Base-by-base conservation (phyloP, 2,888 invertebrate species). In the Cybosia mesomella region DNA sequence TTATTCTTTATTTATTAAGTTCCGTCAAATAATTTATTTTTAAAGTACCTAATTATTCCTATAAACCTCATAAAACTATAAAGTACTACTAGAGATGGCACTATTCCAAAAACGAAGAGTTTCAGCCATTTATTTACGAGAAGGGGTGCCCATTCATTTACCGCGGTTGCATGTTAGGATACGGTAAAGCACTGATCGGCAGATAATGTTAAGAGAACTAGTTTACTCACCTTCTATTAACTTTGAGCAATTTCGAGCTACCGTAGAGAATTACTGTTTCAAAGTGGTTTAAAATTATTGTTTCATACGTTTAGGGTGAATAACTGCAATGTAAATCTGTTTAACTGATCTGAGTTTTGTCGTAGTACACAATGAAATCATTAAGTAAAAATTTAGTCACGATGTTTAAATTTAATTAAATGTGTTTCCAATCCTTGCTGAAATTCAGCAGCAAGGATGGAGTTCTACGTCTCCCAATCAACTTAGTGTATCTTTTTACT, bases 201-300 rank as follows among this genome's bases (percentile, higher is more conserved):
- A 49, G n/a, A 49, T 49, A 49, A 49, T 49, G 49, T 18, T 18
- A 49, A 49, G 49, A 49, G n/a, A 49, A 49, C 49, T 49, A n/a
- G 49, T 49, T 49, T n/a, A 1, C n/a, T 18, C n/a, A 49, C 49
- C 49, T 49, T 13, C 15, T 13, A 49, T n/a, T 49, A 18, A 49
- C 49, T 49, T n/a, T n/a, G 49, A 43, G 18, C 43, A 18, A 18
- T 7, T 43, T 43, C 43, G 43, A n/a, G 49, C 8, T 49, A 9
- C 49, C 8, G 49, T 49, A 11, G 36, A 49, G n/a, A 49, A 49
- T 49, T 49, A 5, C 8, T n/a, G 8, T 2, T 49, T 49, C n/a
- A 1, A 49, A 49, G n/a, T 18, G 8, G n/a, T 49, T 43, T 43
- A 18, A 43, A 18, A 43, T 7, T 39, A 39, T 3, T 39, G 15